phyloP scores from a whole-genome alignment of 2,113 vertebrate genomes.

The Tauraco erythrolophus region DNA sequence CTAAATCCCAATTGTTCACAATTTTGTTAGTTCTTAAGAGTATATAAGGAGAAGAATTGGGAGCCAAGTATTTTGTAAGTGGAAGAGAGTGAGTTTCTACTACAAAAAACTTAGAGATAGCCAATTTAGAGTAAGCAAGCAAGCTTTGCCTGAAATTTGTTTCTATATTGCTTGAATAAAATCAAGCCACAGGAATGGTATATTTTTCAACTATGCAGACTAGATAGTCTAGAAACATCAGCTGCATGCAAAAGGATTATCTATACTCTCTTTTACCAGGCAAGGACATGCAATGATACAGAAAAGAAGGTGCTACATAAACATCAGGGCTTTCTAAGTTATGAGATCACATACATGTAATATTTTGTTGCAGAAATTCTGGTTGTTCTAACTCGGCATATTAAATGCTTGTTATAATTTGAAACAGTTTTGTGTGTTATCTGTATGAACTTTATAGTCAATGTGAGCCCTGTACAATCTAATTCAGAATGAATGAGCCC shows the following conservation, averaged over 20 bases:
- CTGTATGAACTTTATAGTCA: background rate
- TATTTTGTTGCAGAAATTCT: background rate
- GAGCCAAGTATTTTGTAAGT: background rate
- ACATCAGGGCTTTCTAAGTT: background rate
- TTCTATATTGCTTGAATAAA: slow-evolving; percentile 3
- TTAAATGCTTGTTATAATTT: background rate
- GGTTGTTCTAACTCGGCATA: background rate
- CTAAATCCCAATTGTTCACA: background rate
- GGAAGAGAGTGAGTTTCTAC: background rate
- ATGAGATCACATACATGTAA: background rate
- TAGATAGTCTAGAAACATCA: background rate
- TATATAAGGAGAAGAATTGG: background rate
- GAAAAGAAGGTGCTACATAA: background rate
- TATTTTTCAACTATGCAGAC: background rate
- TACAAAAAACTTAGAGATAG: background rate
- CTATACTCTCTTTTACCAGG: background rate
- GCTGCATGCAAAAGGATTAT: background rate
- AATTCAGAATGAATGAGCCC: background rate
- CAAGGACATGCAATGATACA: background rate
- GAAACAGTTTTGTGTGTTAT: background rate
- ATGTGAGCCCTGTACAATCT: background rate
- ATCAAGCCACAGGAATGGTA: background rate
- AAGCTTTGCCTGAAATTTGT: background rate
- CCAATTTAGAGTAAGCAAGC: background rate
- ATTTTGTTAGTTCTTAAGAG: background rate